Evolutionary conservation across 1,140 invertebrate species (phyloP), one percentile per base, ranked within the genome.

Genomic region (Plutomurus gul): DNA sequence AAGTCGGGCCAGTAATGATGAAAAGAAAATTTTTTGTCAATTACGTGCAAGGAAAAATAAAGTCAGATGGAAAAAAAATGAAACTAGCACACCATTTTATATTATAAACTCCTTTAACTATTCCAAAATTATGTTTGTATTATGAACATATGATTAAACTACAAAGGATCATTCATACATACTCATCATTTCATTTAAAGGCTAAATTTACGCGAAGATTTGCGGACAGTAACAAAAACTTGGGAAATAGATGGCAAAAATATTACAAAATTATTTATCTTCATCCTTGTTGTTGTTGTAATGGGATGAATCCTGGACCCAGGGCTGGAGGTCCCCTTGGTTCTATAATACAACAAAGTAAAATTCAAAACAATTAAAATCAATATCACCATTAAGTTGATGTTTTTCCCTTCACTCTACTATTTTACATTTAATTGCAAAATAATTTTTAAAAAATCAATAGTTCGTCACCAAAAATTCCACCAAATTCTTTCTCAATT

Each of bases 401-500:
- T 18, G 8, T 49, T 49, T 49, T 65, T n/a, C 16, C 11, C 3
- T n/a, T n/a, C n/a, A n/a, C n/a, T n/a, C n/a, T n/a, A 65, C 10
- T 18, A 65, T 36, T 33, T 33, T 65, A 4, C 25, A 60, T 10
- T 46, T 46, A 47, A 47, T 47, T 13, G 8, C 1, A 47, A 20
- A 51, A 51, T 47, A 43, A 18, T 47, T 18, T n/a, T 46, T n/a
- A 46, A 60, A 33, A n/a, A 33, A 3, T 33, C 11, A 25, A 60
- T 33, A 33, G 4, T 72, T 72, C 70, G 18, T 39, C 39, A 72
- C 70, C 70, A 39, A 72, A 72, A 43, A 40, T 22, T 39, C 36
- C 36, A 8, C 79, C 81, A 22, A 81, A 81, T 47, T 82, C 83
- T 43, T 65, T 36, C 20, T 84, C 77, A 6, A 80, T 82, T 5